These are phyloP conservation scores for Rhodophaea formosa DNA, from an alignment of 2,888 invertebrate species.

Conservation along the genomic window DNA sequence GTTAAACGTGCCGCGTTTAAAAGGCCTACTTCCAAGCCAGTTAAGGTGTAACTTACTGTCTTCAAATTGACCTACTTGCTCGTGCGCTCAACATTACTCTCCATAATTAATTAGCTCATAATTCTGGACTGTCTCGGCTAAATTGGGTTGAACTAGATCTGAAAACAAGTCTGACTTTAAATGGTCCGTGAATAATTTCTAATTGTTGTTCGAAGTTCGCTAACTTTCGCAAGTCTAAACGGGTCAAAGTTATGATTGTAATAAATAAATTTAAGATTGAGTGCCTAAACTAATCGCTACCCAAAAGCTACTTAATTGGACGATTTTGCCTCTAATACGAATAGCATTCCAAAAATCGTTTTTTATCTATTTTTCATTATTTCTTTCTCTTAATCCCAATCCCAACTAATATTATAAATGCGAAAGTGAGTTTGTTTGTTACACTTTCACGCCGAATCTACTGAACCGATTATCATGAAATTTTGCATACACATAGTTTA, in stretches of 20 bases:
- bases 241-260: not conserved
- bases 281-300: not conserved
- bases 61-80: constrained; percentile 7
- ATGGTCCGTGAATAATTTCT: constrained; percentile 6
- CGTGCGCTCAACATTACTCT: not conserved
- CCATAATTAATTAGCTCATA: constrained; percentile 9
- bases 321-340: no score
- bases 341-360: no score
- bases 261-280: not conserved
- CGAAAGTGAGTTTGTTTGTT: no score
- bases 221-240: not conserved
- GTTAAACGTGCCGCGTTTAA: not conserved
- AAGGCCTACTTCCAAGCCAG: not conserved
- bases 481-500: no score
- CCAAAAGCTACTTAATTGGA: no score
- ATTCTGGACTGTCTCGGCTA: constrained; percentile 7
- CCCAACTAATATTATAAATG: no score
- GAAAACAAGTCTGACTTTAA: not conserved
- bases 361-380: no score
- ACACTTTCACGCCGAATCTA: no score
- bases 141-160: constrained; percentile 1
- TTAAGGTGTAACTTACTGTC: not conserved
- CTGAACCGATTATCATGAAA: no score
- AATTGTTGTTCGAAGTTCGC: not conserved
- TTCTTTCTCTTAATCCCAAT: no score